Base-by-base conservation (phyloP, 2,888 invertebrate species). In the Idaea aversata region DNA sequence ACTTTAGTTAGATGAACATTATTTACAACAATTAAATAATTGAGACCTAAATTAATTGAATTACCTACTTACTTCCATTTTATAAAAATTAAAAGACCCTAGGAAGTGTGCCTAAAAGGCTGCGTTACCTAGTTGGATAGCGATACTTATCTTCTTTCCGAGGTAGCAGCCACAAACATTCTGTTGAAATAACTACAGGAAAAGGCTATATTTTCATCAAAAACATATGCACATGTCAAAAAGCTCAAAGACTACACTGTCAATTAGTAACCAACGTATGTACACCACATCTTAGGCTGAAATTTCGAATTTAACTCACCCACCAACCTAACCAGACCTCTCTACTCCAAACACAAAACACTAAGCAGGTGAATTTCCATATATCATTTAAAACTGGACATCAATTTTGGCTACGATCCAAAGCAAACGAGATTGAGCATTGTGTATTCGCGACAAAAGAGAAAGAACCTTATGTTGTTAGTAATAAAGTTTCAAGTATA, bases 401-500 rank as follows among this genome's bases (percentile, higher is more conserved):
- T 34, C 25, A 61, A 67, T 62, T 70, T 77, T 85, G 85, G 85
- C 83, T 47, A 5, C 35, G 36, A 62, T 73, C 85, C 85, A 86
- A 79, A 66, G 63, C 64, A 71, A 72, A 66, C 74, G 70, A 75
- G 71, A 72, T 75, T 75, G 70, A 67, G 73, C 68, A 77, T 77
- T 76, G 78, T 77, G 64, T 36, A 64, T 58, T 65, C 61, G 63
- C 69, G 71, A 74, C 75, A 75, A 68, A 74, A 69, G 67, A 80
- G 65, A 80, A 70, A 65, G 67, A 57, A 72, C 67, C 79, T 67
- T 81, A 76, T 75, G 66, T 68, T 70, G 47, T 65, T 69, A 64
- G 72, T 63, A 69, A 79, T 81, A 85, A 72, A 77, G 81, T 78
- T 72, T 76, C 78, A 76, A 79, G 77, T 83, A 73, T 75, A 73